These are phyloP conservation scores for Dinomys branickii DNA, from an alignment of 2,113 vertebrate species.

Conservation along the genomic window DNA sequence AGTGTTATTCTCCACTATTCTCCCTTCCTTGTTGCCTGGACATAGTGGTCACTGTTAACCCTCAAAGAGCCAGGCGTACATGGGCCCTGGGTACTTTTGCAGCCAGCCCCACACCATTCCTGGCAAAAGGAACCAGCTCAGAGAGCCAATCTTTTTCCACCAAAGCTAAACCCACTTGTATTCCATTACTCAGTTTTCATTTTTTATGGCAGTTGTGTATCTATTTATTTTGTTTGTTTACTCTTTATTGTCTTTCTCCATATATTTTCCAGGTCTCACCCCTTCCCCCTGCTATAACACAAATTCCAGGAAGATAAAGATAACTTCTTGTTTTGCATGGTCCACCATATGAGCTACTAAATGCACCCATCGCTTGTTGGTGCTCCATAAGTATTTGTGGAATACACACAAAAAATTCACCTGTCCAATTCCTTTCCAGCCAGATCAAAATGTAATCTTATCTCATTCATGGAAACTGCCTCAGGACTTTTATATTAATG, in stretches of 20 bases:
- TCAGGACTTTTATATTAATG: background rate
- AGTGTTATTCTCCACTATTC: background rate
- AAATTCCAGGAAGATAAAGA: background rate
- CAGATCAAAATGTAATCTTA: background rate
- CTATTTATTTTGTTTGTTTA: background rate
- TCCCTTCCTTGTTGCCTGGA: background rate
- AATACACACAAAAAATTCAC: background rate
- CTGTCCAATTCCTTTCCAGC: background rate
- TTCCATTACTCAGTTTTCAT: background rate
- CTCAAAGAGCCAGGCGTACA: rapidly evolving
- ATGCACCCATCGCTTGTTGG: background rate
- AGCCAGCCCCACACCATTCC: background rate
- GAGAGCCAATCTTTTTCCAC: background rate
- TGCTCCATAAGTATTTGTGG: background rate
- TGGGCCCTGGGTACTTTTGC: rapidly evolving
- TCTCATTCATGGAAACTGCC: background rate
- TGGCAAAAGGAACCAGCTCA: background rate
- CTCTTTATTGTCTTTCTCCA: background rate
- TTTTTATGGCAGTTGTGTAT: background rate
- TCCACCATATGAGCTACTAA: background rate
- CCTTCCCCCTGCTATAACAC: background rate
- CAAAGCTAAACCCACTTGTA: background rate
- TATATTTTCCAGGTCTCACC: background rate
- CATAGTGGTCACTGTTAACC: background rate
- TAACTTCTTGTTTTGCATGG: background rate